Base-by-base conservation (phyloP, 2,888 invertebrate species). In the Fragum whitleyi region DNA sequence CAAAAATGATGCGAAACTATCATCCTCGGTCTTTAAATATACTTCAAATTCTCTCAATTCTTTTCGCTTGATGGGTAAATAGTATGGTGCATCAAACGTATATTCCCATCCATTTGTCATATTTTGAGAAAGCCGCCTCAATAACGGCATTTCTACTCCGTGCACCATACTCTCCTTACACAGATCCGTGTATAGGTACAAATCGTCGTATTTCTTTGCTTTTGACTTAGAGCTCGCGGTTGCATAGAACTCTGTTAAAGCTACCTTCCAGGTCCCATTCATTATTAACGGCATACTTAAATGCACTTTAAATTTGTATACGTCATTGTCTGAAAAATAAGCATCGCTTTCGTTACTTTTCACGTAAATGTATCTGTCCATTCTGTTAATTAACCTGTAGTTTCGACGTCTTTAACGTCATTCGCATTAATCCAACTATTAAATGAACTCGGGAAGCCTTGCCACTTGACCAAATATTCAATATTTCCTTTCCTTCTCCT, bases 381-480 rank as follows among this genome's bases (percentile, higher is more conserved):
- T 73, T 19, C 19, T 47, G 26, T 55, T 42, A 26, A 51, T 3
- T 19, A 61, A 26, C n/a, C n/a, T n/a, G n/a, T n/a, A n/a, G n/a
- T n/a, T n/a, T n/a, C n/a, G n/a, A n/a, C n/a, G n/a, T 71, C 68
- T 72, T 77, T 72, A 23, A 72, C 51, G n/a, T 72, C 77, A 32
- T 39, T 42, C 14, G 71, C 72, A 67, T 76, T n/a, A n/a, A n/a
- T n/a, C n/a, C n/a, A n/a, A n/a, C n/a, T n/a, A n/a, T n/a, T n/a
- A n/a, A n/a, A n/a, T 61, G 62, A 51, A 28, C 57, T 65, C n/a
- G 74, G 70, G 42, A 69, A 74, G 6, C 77, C 79, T 39, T 71
- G 67, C 65, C 72, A 81, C 75, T 79, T 73, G 3, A 76, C 72
- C 29, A 72, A 68, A 57, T 77, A 77, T 39, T 77, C 67, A 0